Base-by-base conservation (phyloP, 2,113 vertebrate species). In the Varanus salvator region DNA sequence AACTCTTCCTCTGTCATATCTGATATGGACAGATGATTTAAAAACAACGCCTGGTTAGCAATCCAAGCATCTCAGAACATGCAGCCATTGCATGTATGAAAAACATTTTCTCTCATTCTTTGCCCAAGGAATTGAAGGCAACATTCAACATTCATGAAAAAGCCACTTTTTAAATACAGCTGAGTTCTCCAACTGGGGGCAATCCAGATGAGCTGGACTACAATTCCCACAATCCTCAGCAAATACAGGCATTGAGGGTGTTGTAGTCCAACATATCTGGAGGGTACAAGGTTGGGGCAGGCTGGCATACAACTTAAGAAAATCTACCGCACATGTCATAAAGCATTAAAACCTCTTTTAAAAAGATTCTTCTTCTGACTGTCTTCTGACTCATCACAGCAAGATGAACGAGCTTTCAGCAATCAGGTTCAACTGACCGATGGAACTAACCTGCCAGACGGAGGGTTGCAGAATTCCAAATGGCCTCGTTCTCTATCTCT, bases 1-100 rank as follows among this genome's bases (percentile, higher is more conserved):
- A 99, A 98, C 86, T 98, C 97, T 86, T 97, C 97, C 23, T 97
- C 98, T 71, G 97, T 97, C 87, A 98, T 94, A 96, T 97, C 98
- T 98, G 94, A 84, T 48, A 87, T 21, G 85, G 27, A 76, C 11
- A 29, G 66, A 31, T 90, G 88, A 91, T 94, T 90, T 23, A 93
- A 90, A 92, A 93, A 90, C 0, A 92, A 12, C 91, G 27, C 88
- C 86, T 86, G 2, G 23, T 85, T 48, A 84, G 17, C 12, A 25
- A 29, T 29, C 6, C 1, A 27, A 71, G 6, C 1, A 6, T 64
- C 60, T 83, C 19, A 34, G 38, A 29, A 50, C 44, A 52, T n/a
- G 66, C 11, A n/a, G 21, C 17, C 21, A 64, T 5, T 84, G 57
- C 31, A 57, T 57, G 57, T 25, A 29, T 4, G 50, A 21, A 78